These are phyloP conservation scores for Pemphigus obesinymphae DNA, from an alignment of 1,140 invertebrate genomes.

Conservation along the genomic window DNA sequence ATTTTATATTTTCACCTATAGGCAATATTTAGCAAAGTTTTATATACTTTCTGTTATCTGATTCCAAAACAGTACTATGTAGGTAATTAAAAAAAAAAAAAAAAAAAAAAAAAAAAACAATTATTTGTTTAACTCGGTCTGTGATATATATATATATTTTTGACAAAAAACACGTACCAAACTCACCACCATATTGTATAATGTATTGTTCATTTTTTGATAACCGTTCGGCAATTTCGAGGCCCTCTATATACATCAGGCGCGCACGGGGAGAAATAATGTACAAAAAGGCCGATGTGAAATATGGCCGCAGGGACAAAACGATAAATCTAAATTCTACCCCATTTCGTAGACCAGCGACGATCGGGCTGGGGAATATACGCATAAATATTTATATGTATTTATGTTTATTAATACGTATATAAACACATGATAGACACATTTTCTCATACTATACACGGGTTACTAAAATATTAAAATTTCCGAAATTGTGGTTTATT, in stretches of 20 bases:
- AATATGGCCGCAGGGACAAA: background rate
- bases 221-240: background rate
- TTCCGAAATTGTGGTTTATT: too few relatives aligned
- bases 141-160: background rate
- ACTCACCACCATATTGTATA: background rate
- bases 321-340: constrained; percentile 21
- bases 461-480: too few relatives aligned
- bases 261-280: background rate
- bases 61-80: too few relatives aligned
- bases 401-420: background rate
- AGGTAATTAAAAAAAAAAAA: too few relatives aligned
- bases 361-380: background rate
- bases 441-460: too few relatives aligned
- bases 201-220: background rate
- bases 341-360: background rate
- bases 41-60: too few relatives aligned
- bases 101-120: too few relatives aligned
- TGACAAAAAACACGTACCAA: background rate
- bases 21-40: too few relatives aligned
- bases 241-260: background rate
- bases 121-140: too few relatives aligned
- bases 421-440: background rate
- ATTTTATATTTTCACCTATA: too few relatives aligned
- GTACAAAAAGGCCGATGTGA: background rate
- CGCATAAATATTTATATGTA: background rate